Percentiles rank a stretch among this genome's conserved stretches.
phyloP scores from a whole-genome alignment of 2,888 invertebrate species.

The Muscina levida region DNA sequence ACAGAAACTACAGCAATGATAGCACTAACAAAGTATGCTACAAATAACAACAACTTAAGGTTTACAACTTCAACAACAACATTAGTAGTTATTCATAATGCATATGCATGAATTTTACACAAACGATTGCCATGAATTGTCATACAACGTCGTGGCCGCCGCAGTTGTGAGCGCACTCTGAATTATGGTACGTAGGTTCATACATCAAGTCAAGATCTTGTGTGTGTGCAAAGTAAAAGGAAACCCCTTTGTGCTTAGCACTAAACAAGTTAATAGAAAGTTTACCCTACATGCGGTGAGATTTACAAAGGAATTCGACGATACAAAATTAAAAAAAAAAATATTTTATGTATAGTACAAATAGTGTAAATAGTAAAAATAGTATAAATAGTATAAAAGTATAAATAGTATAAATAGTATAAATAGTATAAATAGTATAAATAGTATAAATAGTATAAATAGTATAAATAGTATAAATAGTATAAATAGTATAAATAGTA shows the following conservation, averaged over 20 bases:
- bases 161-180: background rate
- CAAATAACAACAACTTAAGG: slow-evolving; percentile 48
- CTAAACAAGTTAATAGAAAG: too few species aligned
- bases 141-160: background rate
- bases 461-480: too few species aligned
- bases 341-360: too few species aligned
- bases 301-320: too few species aligned
- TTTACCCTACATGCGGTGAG: too few species aligned
- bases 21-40: slow-evolving; percentile 46
- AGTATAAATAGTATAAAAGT: too few species aligned
- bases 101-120: slow-evolving; percentile 8
- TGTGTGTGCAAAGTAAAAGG: background rate
- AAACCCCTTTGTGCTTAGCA: background rate
- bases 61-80: background rate
- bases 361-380: too few species aligned
- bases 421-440: too few species aligned
- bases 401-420: too few species aligned
- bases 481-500: too few species aligned
- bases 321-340: too few species aligned
- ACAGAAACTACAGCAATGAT: slow-evolving; percentile 49
- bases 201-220: background rate
- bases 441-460: too few species aligned
- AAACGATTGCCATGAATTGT: slow-evolving; percentile 6
- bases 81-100: slow-evolving; percentile 34
- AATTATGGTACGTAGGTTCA: background rate